Evolutionary conservation across 2,797 vertebrate species (phyloP).

Genomic region (Ctenopoma multispine): DNA sequence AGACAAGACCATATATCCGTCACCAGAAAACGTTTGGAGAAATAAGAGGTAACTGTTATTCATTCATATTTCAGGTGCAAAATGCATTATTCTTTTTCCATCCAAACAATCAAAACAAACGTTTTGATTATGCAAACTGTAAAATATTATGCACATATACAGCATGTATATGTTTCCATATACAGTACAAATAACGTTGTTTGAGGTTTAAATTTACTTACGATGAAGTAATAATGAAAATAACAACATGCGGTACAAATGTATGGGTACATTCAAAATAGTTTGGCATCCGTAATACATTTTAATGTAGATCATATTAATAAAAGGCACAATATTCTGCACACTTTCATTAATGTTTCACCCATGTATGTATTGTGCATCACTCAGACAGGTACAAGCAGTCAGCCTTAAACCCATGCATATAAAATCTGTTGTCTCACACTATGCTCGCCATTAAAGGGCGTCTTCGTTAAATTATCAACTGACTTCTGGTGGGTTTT

Average conservation of each 20-base stretch:
- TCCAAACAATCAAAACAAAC: conserved; percentile 13
- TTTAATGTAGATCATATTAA: conserved; percentile 1
- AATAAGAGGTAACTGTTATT: neutral
- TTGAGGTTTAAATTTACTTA: neutral
- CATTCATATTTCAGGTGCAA: neutral
- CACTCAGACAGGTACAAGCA: neutral
- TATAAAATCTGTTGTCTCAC: neutral
- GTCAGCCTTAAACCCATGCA: conserved; percentile 8
- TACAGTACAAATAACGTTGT: conserved; percentile 7
- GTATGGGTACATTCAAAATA: neutral
- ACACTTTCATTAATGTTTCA: conserved; percentile 39
- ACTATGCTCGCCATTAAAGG: too few species aligned
- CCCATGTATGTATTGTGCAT: neutral
- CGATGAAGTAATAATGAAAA: neutral
- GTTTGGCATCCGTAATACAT: neutral
- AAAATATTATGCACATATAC: neutral
- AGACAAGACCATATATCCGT: conserved; percentile 79
- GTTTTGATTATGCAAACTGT: conserved; percentile 19
- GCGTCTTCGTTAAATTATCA: too few species aligned
- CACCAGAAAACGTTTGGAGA: conserved; percentile 8
- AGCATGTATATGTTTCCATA: conserved; percentile 9
- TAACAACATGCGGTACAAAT: neutral
- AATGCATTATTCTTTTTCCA: conserved; percentile 6
- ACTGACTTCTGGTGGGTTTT: too few species aligned
- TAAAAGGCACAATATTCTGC: conserved; percentile 9